Percentiles rank a stretch among this genome's conserved stretches.
phyloP scores from a whole-genome alignment of 2,888 invertebrate species.

The Leptopilina myrica region DNA sequence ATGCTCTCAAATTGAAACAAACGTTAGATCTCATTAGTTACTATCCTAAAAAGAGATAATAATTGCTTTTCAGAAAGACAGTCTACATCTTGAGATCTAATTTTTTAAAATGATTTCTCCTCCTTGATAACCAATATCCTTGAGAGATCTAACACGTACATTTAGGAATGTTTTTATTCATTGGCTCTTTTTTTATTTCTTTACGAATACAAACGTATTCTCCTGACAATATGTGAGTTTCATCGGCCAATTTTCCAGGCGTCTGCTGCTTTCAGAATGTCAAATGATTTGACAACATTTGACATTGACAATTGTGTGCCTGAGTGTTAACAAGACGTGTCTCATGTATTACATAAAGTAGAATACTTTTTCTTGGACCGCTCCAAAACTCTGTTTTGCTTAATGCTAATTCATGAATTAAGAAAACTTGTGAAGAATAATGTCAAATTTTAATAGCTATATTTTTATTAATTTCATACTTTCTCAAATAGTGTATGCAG shows the following conservation, averaged over 20 bases:
- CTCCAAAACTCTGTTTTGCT: not conserved
- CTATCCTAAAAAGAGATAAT: not conserved
- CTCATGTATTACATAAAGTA: not conserved
- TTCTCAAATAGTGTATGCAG: too few relatives aligned
- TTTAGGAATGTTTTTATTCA: not conserved
- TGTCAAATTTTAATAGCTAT: too few relatives aligned
- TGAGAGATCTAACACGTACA: not conserved
- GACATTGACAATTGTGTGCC: not conserved
- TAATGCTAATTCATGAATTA: not conserved
- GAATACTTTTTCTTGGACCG: not conserved
- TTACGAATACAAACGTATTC: not conserved
- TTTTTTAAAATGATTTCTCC: not conserved
- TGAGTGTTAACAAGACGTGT: constrained; percentile 8
- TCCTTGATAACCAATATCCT: not conserved
- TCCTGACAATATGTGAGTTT: not conserved
- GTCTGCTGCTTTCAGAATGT: not conserved
- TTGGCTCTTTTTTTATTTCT: constrained; percentile 11
- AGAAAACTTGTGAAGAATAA: too few relatives aligned
- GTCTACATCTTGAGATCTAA: not conserved
- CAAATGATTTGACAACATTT: constrained; percentile 7
- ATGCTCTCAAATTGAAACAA: constrained; percentile 3
- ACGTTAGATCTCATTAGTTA: not conserved
- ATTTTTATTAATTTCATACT: too few relatives aligned
- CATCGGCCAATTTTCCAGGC: not conserved
- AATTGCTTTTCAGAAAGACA: constrained; percentile 1